Percentiles rank a stretch among this genome's conserved stretches.
Evolutionary conservation across 1,140 invertebrate species (phyloP).

Genomic region (Orius laevigatus): DNA sequence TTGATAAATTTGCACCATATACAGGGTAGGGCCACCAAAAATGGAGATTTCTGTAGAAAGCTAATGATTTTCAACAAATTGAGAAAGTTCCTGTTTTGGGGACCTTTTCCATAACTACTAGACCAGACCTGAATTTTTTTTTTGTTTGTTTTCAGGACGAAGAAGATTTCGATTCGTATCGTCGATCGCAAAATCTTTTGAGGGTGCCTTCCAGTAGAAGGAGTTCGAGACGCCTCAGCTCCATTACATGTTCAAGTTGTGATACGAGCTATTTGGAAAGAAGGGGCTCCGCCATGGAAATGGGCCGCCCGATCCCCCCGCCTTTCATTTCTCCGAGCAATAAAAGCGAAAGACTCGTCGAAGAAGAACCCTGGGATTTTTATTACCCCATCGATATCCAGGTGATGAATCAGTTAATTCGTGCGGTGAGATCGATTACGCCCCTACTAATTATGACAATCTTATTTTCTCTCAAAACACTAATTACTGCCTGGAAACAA

Average conservation of each 20-base stretch:
- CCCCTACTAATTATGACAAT: background rate
- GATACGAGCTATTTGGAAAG: slow-evolving; percentile 63
- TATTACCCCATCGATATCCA: slow-evolving; percentile 58
- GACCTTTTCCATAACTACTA: too few species aligned
- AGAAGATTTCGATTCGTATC: slow-evolving; percentile 24
- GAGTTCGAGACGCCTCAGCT: slow-evolving; percentile 49
- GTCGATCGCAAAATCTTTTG: slow-evolving; percentile 24
- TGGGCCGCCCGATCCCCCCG: slow-evolving; percentile 41
- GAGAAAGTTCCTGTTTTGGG: too few species aligned
- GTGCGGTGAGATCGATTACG: background rate
- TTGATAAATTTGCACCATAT: too few species aligned
- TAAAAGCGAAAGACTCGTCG: slow-evolving; percentile 10
- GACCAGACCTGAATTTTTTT: too few species aligned
- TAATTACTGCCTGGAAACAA: background rate
- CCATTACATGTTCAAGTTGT: slow-evolving; percentile 62
- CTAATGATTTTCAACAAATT: too few species aligned
- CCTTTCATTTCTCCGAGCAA: slow-evolving; percentile 22
- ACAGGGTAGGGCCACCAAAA: background rate
- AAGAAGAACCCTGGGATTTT: slow-evolving; percentile 37
- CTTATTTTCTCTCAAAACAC: slow-evolving; percentile 1
- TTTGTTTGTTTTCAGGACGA: slow-evolving; percentile 30
- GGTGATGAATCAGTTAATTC: slow-evolving; percentile 24
- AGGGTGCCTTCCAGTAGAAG: slow-evolving; percentile 22
- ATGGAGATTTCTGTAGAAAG: background rate
- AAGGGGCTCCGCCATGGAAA: slow-evolving; percentile 53